Percentiles rank a stretch among this genome's conserved stretches.
phyloP scores from a whole-genome alignment of 2,888 invertebrate species.

The Pristionchus japonicus region DNA sequence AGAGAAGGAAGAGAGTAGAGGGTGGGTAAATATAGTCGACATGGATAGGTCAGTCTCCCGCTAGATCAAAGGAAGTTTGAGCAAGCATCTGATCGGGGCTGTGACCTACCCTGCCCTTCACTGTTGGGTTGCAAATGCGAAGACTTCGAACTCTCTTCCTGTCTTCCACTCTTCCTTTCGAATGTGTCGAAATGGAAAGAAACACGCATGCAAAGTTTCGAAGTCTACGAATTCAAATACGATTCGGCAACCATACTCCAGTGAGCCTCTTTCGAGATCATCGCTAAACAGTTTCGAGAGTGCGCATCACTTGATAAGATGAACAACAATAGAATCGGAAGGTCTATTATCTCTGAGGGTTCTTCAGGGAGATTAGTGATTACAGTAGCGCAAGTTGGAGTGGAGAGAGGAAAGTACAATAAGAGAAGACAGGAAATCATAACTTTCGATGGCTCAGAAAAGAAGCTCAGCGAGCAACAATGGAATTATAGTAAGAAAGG shows the following conservation, averaged over 20 bases:
- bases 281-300: conserved; percentile 3
- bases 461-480: conserved; percentile 25
- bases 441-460: conserved; percentile 29
- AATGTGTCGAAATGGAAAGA: no score
- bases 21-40: not conserved
- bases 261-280: not conserved
- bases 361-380: not conserved
- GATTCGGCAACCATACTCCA: no score
- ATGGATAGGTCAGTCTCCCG: conserved; percentile 25
- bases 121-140: no score
- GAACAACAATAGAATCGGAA: conserved; percentile 30
- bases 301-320: not conserved
- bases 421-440: conserved; percentile 5
- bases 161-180: no score
- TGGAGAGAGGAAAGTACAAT: not conserved
- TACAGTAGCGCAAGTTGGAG: not conserved
- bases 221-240: no score
- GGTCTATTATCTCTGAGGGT: conserved; percentile 23
- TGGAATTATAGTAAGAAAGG: conserved; percentile 25
- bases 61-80: conserved; percentile 22
- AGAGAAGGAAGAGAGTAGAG: not conserved
- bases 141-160: no score
- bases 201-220: no score
- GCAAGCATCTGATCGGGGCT: conserved; percentile 3
- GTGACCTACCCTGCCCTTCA: not conserved